These are phyloP conservation scores for Cheilosia scutellata DNA, from an alignment of 2,888 invertebrate species.

Conservation along the genomic window DNA sequence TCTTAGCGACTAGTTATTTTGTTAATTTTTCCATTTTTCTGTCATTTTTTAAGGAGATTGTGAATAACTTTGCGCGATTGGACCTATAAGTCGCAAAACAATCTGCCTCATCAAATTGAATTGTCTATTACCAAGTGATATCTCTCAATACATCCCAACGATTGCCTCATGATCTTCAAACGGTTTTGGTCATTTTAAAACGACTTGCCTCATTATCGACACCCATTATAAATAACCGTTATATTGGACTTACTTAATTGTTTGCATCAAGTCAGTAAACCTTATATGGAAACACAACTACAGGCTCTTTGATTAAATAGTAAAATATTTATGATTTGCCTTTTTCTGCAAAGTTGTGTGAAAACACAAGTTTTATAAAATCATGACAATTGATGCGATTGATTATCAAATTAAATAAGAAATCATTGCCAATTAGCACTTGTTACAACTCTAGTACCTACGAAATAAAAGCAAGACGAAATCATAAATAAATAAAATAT, in stretches of 20 bases:
- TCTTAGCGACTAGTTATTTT: no score
- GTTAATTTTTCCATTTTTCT: no score
- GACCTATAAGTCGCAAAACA: no score
- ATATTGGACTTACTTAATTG: conserved; percentile 3
- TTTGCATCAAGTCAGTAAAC: not conserved
- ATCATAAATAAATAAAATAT: not conserved
- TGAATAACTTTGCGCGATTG: no score
- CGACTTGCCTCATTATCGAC: not conserved
- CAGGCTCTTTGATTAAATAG: not conserved
- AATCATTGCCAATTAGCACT: conserved; percentile 38
- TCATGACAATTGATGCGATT: no score
- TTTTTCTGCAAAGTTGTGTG: not conserved
- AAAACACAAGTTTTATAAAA: conserved; percentile 7
- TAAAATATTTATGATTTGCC: not conserved
- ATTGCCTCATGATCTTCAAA: not conserved
- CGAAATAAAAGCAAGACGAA: not conserved
- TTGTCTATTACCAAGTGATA: not conserved
- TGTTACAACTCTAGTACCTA: not conserved
- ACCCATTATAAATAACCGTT: not conserved
- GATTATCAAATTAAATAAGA: conserved; percentile 23
- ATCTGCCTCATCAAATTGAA: no score
- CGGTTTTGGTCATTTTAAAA: not conserved
- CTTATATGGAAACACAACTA: not conserved
- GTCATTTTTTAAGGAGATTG: no score
- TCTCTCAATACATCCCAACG: not conserved